These are phyloP conservation scores for Idaea aversata DNA, from an alignment of 2,888 invertebrate genomes.

Conservation along the genomic window DNA sequence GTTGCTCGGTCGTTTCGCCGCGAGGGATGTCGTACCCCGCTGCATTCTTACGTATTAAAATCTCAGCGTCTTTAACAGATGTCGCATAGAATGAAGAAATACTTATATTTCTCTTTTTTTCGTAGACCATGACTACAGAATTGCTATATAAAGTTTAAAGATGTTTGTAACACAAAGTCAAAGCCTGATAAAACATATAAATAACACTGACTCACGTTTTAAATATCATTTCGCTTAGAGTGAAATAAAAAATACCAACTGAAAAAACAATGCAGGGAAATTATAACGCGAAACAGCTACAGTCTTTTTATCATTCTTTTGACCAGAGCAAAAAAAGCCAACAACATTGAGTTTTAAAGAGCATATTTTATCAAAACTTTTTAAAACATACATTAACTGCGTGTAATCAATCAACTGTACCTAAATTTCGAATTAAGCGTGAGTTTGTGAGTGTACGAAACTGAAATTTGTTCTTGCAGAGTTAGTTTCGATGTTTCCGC, in stretches of 20 bases:
- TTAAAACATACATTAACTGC: neutral
- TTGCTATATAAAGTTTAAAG: neutral
- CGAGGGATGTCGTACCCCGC: slow-evolving; percentile 24
- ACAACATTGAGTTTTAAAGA: neutral
- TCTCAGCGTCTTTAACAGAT: slow-evolving; percentile 53
- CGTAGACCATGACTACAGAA: slow-evolving; percentile 16
- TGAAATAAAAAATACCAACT: too few species aligned
- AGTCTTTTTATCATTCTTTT: too few species aligned
- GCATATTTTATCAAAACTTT: neutral
- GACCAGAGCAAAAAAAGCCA: too few species aligned
- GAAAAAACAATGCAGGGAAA: too few species aligned
- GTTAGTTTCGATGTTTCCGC: slow-evolving; percentile 43
- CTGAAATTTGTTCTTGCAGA: slow-evolving; percentile 55
- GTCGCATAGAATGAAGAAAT: slow-evolving; percentile 32
- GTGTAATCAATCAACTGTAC: slow-evolving; percentile 54
- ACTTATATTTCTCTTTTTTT: slow-evolving; percentile 34
- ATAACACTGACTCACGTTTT: too few species aligned
- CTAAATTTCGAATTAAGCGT: slow-evolving; percentile 52
- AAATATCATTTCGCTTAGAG: too few species aligned
- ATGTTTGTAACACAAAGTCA: neutral
- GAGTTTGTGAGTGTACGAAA: slow-evolving; percentile 51
- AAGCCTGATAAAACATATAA: neutral
- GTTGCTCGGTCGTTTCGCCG: slow-evolving; percentile 15
- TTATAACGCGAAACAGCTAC: too few species aligned
- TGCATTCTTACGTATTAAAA: slow-evolving; percentile 56